Percentiles rank a stretch among this genome's conserved stretches.
Evolutionary conservation across 2,797 vertebrate genomes (phyloP).

Genomic region (Glossophaga mutica): DNA sequence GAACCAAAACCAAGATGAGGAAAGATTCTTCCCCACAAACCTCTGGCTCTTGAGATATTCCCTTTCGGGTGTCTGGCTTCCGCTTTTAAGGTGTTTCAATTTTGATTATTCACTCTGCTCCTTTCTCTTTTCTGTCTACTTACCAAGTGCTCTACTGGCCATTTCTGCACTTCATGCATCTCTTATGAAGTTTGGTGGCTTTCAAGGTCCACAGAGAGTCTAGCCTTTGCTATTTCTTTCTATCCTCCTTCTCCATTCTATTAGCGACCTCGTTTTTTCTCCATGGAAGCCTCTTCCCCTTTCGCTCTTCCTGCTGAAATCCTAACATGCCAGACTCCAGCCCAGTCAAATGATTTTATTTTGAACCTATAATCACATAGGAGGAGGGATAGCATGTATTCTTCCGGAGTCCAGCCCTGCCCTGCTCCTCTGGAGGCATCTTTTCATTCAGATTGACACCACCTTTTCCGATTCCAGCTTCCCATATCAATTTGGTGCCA

Average conservation of each 20-base stretch:
- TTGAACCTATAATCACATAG: conserved; percentile 39
- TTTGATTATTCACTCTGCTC: background rate
- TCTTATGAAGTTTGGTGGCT: background rate
- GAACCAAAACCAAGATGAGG: background rate
- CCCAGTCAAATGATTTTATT: conserved; percentile 16
- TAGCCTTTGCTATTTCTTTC: background rate
- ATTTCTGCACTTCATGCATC: background rate
- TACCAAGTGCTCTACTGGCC: background rate
- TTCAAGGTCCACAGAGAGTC: background rate
- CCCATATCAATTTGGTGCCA: background rate
- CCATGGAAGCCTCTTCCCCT: background rate
- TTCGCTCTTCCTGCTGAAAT: conserved; percentile 32
- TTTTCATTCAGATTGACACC: background rate
- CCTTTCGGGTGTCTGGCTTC: background rate
- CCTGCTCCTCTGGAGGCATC: background rate
- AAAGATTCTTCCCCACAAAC: background rate
- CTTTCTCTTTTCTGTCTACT: background rate
- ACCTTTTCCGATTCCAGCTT: conserved; percentile 24
- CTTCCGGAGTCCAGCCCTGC: background rate
- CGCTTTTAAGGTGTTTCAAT: background rate
- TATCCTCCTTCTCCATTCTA: background rate
- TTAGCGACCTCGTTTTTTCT: conserved; percentile 20
- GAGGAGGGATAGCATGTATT: background rate
- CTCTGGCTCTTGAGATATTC: background rate
- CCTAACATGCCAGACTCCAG: background rate